Conservation (phyloP, 2,888 invertebrate species). For the Microctonus hyperodae region DNA sequence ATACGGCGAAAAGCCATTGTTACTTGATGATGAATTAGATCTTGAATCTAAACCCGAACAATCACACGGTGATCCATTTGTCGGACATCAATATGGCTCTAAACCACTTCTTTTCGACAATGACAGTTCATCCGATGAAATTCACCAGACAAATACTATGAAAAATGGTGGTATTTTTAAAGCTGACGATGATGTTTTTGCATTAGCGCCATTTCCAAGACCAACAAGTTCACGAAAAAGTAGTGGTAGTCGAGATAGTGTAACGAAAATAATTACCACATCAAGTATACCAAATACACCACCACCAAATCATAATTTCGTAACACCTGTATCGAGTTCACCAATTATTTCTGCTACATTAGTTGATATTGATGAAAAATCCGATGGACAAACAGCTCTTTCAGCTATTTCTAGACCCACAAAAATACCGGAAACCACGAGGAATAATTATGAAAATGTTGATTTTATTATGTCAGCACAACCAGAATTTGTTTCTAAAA, state of each 20-base stretch:
- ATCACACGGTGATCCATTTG: slow-evolving; percentile 67
- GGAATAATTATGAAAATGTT: slow-evolving; percentile 42
- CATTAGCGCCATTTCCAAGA: slow-evolving; percentile 72
- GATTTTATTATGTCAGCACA: slow-evolving; percentile 33
- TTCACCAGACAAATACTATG: slow-evolving; percentile 34
- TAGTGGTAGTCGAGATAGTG: slow-evolving; percentile 43
- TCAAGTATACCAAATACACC: slow-evolving; percentile 40
- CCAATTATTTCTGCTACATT: slow-evolving; percentile 46
- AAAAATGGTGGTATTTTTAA: slow-evolving; percentile 49
- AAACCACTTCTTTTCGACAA: slow-evolving; percentile 72
- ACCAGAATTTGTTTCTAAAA: not conserved
- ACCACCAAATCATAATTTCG: slow-evolving; percentile 41
- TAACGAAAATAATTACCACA: slow-evolving; percentile 25
- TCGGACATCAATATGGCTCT: slow-evolving; percentile 76
- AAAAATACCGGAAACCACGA: slow-evolving; percentile 14
- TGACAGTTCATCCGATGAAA: slow-evolving; percentile 50
- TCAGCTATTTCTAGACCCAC: not conserved
- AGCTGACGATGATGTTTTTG: slow-evolving; percentile 70
- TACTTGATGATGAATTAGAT: slow-evolving; percentile 81
- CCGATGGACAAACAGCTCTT: slow-evolving; percentile 5
- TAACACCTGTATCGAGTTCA: slow-evolving; percentile 43
- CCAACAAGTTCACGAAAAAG: slow-evolving; percentile 49
- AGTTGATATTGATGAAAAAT: slow-evolving; percentile 44
- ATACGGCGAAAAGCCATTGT: slow-evolving; percentile 77
- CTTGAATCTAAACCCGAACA: slow-evolving; percentile 65